A percentile compares a stretch with the other conserved stretches of the same genome.
Evolutionary conservation across 2,113 vertebrate species (phyloP).

Genomic region (Phyllostomus discolor): DNA sequence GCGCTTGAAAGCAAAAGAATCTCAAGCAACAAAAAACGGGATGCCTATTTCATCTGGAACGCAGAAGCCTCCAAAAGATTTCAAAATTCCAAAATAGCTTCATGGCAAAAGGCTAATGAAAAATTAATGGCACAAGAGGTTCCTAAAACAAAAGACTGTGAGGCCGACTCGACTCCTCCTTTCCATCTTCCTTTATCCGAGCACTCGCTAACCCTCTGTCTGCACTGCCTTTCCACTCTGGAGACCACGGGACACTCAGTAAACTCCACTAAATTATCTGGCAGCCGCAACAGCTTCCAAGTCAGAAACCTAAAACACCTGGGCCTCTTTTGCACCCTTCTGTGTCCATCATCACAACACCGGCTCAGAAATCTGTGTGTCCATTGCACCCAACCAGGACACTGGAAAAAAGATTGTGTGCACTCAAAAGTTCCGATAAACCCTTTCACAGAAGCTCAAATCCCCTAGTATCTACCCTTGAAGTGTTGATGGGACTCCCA

Average conservation of each 20-base stretch:
- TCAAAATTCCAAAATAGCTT: not conserved
- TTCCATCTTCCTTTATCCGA: not conserved
- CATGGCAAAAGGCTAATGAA: not conserved
- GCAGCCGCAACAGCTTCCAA: not conserved
- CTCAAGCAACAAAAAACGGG: not conserved
- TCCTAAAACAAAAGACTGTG: not conserved
- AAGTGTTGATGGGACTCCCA: not conserved
- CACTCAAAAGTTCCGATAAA: not conserved
- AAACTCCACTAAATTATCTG: not conserved
- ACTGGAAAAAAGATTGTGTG: too few species aligned
- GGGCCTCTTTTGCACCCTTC: not conserved
- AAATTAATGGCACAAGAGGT: not conserved
- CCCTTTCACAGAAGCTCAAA: not conserved
- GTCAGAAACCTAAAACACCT: not conserved
- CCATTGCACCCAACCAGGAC: not conserved
- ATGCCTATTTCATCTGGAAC: not conserved
- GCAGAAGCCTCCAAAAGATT: not conserved
- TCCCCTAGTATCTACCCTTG: fast-evolving
- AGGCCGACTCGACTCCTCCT: not conserved
- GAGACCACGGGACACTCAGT: not conserved
- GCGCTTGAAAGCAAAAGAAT: not conserved
- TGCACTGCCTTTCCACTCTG: not conserved
- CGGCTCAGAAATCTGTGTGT: not conserved
- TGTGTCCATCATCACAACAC: not conserved
- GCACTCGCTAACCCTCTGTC: not conserved